Evolutionary conservation across 2,113 vertebrate species (phyloP), one percentile per base, ranked within the genome.

Genomic region (Crypturellus undulatus): DNA sequence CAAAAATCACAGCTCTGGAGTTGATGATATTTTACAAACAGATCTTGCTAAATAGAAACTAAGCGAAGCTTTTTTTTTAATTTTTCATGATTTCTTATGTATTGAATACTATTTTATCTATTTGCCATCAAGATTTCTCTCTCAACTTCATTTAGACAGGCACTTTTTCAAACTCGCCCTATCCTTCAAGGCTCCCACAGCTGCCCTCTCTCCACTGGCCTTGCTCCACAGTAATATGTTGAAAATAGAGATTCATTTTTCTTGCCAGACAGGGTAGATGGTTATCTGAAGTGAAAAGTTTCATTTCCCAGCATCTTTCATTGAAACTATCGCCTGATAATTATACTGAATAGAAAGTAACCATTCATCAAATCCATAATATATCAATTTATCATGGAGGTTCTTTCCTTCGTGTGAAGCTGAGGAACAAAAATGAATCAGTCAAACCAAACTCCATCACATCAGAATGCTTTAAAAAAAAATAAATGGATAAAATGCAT

Each of bases 261-360:
- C 98, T 98, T 97, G 70, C 83, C 79, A 97, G 97, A 97, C 97
- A 97, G 86, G 51, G 77, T 87, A 59, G 92, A 97, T 96, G 94
- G 97, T 96, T 98, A 97, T 98, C 97, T 97, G 79, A 96, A 98
- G 93, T 97, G 96, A 98, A 96, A 97, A 96, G 95, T 97, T 98
- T 97, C 97, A 98, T 97, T 98, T 97, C 95, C 95, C 75, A 94
- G 95, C 94, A 97, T 97, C 96, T 97, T 97, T 98, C 97, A 96
- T 78, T 96, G 97, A 97, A 97, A 97, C 97, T 94, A 97, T 93
- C 42, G 72, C 95, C 94, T 95, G 89, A 96, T 97, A 98, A 98
- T 98, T 98, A 97, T 69, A 97, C 36, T 12, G 92, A 97, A 97
- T 84, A 97, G 95, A 97, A 98, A 97, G 96, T 96, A 97, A 93